Conservation (phyloP, 2,888 invertebrate species). For the Malthinus flaveolus region DNA sequence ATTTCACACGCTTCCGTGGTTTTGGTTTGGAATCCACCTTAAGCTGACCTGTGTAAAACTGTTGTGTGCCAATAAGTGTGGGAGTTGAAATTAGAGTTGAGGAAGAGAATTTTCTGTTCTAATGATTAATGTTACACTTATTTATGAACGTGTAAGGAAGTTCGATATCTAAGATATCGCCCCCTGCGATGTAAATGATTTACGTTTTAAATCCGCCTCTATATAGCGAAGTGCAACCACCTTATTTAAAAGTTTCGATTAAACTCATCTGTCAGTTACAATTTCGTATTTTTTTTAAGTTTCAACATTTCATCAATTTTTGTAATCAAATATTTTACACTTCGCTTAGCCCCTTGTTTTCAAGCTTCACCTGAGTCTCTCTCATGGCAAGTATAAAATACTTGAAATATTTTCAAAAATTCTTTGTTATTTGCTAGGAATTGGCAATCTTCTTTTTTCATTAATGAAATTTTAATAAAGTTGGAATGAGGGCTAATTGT, state of each 20-base stretch:
- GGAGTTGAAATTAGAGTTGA: too few relatives aligned
- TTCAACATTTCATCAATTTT: conserved; percentile 46
- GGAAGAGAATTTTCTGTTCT: too few relatives aligned
- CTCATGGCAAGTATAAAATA: conserved; percentile 32
- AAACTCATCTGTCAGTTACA: not conserved
- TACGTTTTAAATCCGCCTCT: not conserved
- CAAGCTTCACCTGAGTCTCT: conserved; percentile 45
- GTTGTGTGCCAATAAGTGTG: too few relatives aligned
- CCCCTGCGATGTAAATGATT: not conserved
- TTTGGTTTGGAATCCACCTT: too few relatives aligned
- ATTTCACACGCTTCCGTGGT: too few relatives aligned
- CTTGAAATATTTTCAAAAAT: conserved; percentile 27
- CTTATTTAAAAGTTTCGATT: too few relatives aligned
- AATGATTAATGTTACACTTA: too few relatives aligned
- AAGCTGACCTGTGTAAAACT: too few relatives aligned
- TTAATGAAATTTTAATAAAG: conserved; percentile 4
- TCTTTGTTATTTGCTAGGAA: conserved; percentile 3
- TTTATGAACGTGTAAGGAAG: too few relatives aligned
- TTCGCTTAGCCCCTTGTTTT: conserved; percentile 46
- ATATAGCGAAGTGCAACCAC: not conserved
- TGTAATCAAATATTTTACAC: conserved; percentile 49
- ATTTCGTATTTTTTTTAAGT: conserved; percentile 1
- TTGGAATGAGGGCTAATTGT: not conserved
- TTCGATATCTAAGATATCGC: not conserved
- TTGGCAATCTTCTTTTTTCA: not conserved